Percentiles rank a stretch among this genome's conserved stretches.
These are phyloP conservation scores for Caloenas nicobarica DNA, from an alignment of 2,113 vertebrate species.

Conservation along the genomic window DNA sequence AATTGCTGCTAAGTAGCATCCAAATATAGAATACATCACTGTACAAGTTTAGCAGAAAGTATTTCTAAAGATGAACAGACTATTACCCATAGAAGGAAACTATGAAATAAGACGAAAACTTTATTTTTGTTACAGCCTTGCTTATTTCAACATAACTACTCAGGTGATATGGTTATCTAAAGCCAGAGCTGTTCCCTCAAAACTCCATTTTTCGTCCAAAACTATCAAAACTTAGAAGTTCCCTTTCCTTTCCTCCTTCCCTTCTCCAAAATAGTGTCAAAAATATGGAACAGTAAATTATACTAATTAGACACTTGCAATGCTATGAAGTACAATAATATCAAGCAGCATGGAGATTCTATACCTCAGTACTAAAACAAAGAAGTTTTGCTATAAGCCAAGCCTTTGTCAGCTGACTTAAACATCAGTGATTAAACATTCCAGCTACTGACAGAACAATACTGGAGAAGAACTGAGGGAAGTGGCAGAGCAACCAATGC, in stretches of 20 bases:
- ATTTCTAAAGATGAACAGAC: neutral
- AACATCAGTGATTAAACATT: neutral
- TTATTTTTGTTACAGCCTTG: neutral
- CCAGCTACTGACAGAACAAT: neutral
- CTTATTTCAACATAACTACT: neutral
- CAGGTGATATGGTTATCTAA: neutral
- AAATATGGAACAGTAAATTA: neutral
- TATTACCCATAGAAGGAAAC: neutral
- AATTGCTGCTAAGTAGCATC: neutral
- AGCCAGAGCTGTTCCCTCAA: neutral
- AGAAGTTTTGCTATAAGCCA: neutral
- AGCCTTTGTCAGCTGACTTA: neutral
- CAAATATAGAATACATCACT: neutral
- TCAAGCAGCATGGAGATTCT: neutral
- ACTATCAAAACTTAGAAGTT: neutral
- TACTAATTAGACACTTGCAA: neutral
- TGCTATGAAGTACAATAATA: neutral
- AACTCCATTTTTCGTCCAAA: neutral
- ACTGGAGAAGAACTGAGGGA: neutral
- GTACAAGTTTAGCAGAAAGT: neutral
- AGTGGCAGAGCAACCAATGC: neutral
- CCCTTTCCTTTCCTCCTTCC: neutral
- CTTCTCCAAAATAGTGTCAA: neutral
- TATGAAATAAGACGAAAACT: neutral
- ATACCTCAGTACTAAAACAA: neutral